A percentile compares a stretch with the other conserved stretches of the same genome.
These are phyloP conservation scores for Andricus grossulariae DNA, from an alignment of 1,140 invertebrate genomes.

Conservation along the genomic window DNA sequence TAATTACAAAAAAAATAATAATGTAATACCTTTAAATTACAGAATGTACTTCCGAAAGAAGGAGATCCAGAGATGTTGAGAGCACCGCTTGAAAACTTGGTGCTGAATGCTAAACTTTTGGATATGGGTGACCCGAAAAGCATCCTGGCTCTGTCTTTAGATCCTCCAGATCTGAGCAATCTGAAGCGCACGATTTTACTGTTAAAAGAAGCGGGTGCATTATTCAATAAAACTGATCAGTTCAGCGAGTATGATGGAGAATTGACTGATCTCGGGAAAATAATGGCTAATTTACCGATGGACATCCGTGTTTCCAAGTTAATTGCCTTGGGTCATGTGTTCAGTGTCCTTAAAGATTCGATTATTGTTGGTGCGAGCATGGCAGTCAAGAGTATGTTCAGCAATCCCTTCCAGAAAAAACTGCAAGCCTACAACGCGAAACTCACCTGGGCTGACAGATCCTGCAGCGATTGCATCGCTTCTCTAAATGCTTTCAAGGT, in stretches of 20 bases:
- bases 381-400: conserved; percentile 88
- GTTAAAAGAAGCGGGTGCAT: conserved; percentile 90
- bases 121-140: conserved; percentile 90
- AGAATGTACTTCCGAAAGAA: conserved; percentile 75
- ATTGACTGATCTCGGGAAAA: conserved; percentile 89
- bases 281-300: conserved; percentile 90
- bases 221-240: conserved; percentile 76
- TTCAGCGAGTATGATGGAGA: conserved; percentile 83
- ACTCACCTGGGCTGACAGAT: conserved; percentile 86
- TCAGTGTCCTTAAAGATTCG: conserved; percentile 88
- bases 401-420: conserved; percentile 82
- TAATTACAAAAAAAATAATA: conserved; percentile 12
- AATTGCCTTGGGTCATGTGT: conserved; percentile 91
- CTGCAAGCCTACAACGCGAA: conserved; percentile 87
- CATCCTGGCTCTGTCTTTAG: conserved; percentile 88
- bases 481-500: conserved; percentile 84
- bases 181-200: conserved; percentile 87
- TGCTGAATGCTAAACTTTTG: conserved; percentile 90
- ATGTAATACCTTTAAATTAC: conserved; percentile 5
- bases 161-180: conserved; percentile 90
- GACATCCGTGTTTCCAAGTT: conserved; percentile 90
- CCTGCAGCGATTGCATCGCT: conserved; percentile 90
- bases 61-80: conserved; percentile 86
- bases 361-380: conserved; percentile 93
- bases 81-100: conserved; percentile 87